These are phyloP conservation scores for Agapornis roseicollis DNA, from an alignment of 2,113 vertebrate species.

Conservation along the genomic window DNA sequence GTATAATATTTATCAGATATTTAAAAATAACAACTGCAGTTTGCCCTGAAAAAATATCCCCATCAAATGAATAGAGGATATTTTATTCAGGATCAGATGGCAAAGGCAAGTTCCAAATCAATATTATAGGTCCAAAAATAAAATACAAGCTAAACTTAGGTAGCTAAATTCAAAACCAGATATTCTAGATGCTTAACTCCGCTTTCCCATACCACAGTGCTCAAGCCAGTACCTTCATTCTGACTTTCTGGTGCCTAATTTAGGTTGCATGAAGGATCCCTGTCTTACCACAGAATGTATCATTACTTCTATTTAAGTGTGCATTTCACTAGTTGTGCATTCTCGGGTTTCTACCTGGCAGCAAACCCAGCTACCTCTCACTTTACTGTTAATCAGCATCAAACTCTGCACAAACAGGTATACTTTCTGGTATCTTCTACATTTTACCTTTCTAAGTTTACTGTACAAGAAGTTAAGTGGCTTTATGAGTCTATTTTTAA, in stretches of 20 bases:
- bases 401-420: not conserved
- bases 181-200: not conserved
- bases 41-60: not conserved
- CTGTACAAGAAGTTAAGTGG: not conserved
- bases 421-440: not conserved
- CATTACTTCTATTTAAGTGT: not conserved
- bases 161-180: not conserved
- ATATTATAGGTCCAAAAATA: not conserved
- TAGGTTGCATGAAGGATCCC: not conserved
- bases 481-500: not conserved
- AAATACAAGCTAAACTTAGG: not conserved
- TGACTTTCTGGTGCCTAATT: not conserved
- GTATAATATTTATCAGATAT: not conserved
- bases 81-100: not conserved
- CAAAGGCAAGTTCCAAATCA: not conserved
- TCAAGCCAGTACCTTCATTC: not conserved
- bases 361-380: not conserved
- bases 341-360: not conserved
- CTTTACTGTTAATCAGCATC: not conserved
- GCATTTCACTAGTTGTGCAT: not conserved
- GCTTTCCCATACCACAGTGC: not conserved
- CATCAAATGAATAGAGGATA: fast-evolving
- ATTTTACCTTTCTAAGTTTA: not conserved
- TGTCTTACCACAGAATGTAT: not conserved
- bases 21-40: not conserved